Base-by-base conservation (phyloP, 2,113 vertebrate species). In the Mungos mungo region DNA sequence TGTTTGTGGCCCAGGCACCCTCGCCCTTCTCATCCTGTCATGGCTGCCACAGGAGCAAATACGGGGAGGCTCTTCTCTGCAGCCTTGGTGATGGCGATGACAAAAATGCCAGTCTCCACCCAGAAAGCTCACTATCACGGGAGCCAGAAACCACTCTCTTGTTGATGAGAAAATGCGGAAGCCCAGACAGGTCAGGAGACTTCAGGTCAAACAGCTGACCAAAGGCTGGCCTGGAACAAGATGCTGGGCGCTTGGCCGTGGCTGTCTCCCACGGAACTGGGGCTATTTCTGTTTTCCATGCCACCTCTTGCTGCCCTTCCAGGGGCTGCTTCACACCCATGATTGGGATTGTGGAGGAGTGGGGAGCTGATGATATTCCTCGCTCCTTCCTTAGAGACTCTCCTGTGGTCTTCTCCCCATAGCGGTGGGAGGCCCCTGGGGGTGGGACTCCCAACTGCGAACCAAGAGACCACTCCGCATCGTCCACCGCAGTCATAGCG, bases 21-120 rank as follows among this genome's bases (percentile, higher is more conserved):
- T 38, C 0, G 0, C 2, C 2, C 81, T 12, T 7, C 29, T 81
- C 29, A 65, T n/a, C 5, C 45, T 1, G 16, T 19, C 74, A 31
- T 86, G 29, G 33, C 45, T 33, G 25, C 31, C 27, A 45, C 4
- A 47, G 31, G 1, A 88, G 47, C 19, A 88, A 93, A 57, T 82
- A n/a, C n/a, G 77, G 69, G 25, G 45, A 85, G 57, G 11, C n/a
- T 35, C 31, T 52, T 31, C 18, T 66, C 7, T 5, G n/a, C 54
- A 66, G 45, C 65, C 29, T 25, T 50, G 27, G 27, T 45, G 69
- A 81, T 3, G 45, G 11, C 33, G 45, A 25, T 1, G 4, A 60
- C 23, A 47, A 60, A 88, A 77, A 88, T 15, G 35, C 38, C 66
- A 14, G 3, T 60, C 10, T 74, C 25, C 4, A 85, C 9, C 14